phyloP scores from a whole-genome alignment of 2,888 invertebrate genomes.

The Melieria omissa region DNA sequence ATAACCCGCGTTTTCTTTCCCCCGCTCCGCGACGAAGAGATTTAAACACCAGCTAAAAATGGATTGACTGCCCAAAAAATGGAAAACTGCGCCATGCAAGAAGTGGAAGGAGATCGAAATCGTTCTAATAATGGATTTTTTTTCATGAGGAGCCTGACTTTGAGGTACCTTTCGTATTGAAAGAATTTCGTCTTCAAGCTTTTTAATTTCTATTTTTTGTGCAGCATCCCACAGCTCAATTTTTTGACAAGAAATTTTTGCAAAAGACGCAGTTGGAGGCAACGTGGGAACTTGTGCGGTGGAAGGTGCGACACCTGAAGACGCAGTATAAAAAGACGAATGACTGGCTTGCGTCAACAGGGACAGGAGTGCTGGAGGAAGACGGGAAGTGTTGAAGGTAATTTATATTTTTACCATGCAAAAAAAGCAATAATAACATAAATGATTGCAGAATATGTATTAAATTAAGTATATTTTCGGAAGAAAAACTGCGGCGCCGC shows the following conservation, averaged over 20 bases:
- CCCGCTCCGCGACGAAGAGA: no score
- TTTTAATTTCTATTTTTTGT: neutral
- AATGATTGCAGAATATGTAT: neutral
- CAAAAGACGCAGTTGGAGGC: neutral
- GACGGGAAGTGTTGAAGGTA: neutral
- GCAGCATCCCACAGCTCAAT: slow-evolving; percentile 14
- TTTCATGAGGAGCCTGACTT: neutral
- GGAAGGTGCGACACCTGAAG: slow-evolving; percentile 18
- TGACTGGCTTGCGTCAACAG: slow-evolving; percentile 8
- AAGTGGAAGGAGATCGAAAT: no score
- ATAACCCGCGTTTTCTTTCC: no score
- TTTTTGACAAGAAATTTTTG: slow-evolving; percentile 5
- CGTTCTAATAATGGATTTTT: neutral
- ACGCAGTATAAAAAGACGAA: slow-evolving; percentile 5
- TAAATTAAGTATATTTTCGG: neutral
- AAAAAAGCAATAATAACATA: neutral
- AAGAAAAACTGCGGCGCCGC: neutral
- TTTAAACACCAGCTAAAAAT: no score
- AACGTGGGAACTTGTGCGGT: slow-evolving; percentile 13
- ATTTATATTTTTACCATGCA: no score
- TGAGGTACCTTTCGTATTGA: neutral
- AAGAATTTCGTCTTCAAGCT: neutral
- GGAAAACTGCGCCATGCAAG: no score
- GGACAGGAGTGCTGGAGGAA: slow-evolving; percentile 4
- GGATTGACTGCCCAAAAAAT: no score